Base-by-base conservation (phyloP, 1,140 invertebrate genomes). In the Hylyphantes graminicola region DNA sequence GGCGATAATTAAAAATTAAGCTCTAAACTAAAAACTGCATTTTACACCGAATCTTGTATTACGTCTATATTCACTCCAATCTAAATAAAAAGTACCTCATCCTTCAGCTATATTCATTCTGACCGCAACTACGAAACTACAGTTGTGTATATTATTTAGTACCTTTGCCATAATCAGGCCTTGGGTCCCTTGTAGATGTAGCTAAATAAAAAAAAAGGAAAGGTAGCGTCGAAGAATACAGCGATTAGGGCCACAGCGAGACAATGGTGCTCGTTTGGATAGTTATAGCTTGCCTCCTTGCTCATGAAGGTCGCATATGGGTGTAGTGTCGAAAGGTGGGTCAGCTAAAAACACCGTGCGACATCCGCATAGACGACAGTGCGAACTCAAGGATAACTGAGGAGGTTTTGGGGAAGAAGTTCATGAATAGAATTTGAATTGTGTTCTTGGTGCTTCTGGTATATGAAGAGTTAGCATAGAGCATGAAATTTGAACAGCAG, bases 241-340 rank as follows among this genome's bases (percentile, higher is more conserved):
- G 57, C 74, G 74, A 76, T 76, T 76, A 76, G 48, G 74, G 74
- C 13, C 74, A 50, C 17, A 21, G 48, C 17, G 13, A 13, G 63
- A 76, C 74, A 76, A 76, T 76, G 48, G 74, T n/a, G 35, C 35
- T 35, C 35, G 35, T 35, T 51, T 48, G 10, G 59, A 76, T 51
- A 63, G 57, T 64, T 61, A 61, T 76, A 76, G 64, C 64, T 74
- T 55, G 74, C 64, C 59, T 64, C 61, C 57, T 61, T 76, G 74
- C 74, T 53, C 74, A 76, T 76, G 74, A 76, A 76, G 59, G 74
- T 51, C 74, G 57, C 11, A 13, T 70, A n/a, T 15, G 12, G 57
- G 15, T 15, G 57, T 17, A 19, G 59, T 48, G 13, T 50, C 55
- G 13, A 76, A 76, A 76, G 74, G 57, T 76, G 57, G 57, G 74